Percentiles rank a stretch among this genome's conserved stretches.
phyloP scores from a whole-genome alignment of 1,140 invertebrate genomes.

The Oncopeltus fasciatus region DNA sequence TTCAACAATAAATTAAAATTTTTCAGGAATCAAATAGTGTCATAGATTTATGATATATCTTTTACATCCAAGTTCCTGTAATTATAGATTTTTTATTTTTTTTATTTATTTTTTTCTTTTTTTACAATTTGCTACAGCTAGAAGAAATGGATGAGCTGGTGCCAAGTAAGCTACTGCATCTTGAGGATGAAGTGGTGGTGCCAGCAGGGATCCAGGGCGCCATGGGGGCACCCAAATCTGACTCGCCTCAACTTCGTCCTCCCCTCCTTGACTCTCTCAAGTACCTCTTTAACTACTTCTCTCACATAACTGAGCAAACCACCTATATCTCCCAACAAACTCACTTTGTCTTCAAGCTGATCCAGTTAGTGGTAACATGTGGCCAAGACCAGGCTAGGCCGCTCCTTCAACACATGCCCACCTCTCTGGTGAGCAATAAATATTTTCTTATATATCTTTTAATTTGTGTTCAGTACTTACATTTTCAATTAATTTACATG shows the following conservation, averaged over 20 bases:
- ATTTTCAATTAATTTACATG: neutral
- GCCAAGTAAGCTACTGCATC: slow-evolving; percentile 8
- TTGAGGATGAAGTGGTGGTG: slow-evolving; percentile 10
- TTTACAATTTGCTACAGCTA: neutral
- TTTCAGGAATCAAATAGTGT: no score
- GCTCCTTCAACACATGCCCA: slow-evolving; percentile 63
- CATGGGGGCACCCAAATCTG: neutral
- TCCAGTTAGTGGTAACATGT: slow-evolving; percentile 66
- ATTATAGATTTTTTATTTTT: neutral
- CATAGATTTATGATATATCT: no score
- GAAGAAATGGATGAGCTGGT: slow-evolving; percentile 11
- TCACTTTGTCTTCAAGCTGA: slow-evolving; percentile 70
- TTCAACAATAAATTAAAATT: no score
- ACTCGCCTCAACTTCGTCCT: slow-evolving; percentile 6
- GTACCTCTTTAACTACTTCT: slow-evolving; percentile 54
- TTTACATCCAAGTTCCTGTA: no score
- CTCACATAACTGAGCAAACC: slow-evolving; percentile 55
- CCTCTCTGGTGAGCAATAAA: slow-evolving; percentile 39
- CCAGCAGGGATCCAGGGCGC: no score
- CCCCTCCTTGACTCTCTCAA: slow-evolving; percentile 41
- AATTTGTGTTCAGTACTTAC: neutral
- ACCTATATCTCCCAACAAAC: slow-evolving; percentile 67
- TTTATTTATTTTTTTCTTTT: neutral
- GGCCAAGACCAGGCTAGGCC: slow-evolving; percentile 51
- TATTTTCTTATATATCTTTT: neutral